Base-by-base conservation (phyloP, 2,888 invertebrate species). In the Macaria liturata region DNA sequence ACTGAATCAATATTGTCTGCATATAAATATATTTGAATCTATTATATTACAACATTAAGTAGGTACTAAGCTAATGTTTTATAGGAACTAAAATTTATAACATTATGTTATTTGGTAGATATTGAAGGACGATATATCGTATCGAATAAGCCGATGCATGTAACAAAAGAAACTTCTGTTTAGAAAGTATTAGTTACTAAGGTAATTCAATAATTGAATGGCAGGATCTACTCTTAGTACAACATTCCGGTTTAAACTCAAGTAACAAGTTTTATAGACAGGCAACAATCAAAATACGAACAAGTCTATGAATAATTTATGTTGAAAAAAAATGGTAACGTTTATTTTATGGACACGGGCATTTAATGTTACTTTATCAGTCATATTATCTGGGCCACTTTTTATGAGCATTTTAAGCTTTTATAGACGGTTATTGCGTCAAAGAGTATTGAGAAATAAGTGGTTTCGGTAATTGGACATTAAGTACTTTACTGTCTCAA, bases 251-350 rank as follows among this genome's bases (percentile, higher is more conserved):
- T 44, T 42, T 32, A 49, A 46, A 54, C 34, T 46, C 40, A 49
- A 42, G 30, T 46, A 53, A 53, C 46, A 45, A 46, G 53, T 46
- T 58, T 49, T 37, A 52, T 31, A 57, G 9, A 57, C 51, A 39
- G 31, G 34, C 49, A 31, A 58, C 53, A 53, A 37, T 49, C 58
- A 44, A 54, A 39, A 44, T 44, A 49, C 7, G 45, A 32, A 7
- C 44, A 46, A 49, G 54, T 52, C 54, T 51, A 62, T 64, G 64
- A 64, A 66, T 64, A 61, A 64, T 64, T 59, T 59, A 66, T 62
- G 32, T 20, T 34, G 37, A 30, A 49, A 56, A 53, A 61, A 66
- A 61, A 63, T 60, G 49, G 52, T 52, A 46, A 57, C 53, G 58
- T 55, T 54, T 61, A 59, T 61, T 62, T 62, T 66, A 66, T 57